These are phyloP conservation scores for Champsocephalus gunnari DNA, from an alignment of 2,797 vertebrate genomes.

Conservation along the genomic window DNA sequence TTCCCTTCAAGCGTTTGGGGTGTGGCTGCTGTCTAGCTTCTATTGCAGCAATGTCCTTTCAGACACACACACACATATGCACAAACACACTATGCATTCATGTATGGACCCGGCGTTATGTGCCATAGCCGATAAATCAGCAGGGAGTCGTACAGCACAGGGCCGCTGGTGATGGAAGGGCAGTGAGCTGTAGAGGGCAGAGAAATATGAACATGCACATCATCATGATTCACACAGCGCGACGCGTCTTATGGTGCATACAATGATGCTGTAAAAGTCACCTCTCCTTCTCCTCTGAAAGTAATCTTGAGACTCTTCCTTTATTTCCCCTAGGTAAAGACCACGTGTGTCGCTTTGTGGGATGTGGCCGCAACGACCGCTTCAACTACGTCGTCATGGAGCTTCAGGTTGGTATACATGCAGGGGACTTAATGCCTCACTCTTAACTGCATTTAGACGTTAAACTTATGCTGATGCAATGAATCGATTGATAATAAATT, in stretches of 20 bases:
- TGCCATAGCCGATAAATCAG: conserved; percentile 46
- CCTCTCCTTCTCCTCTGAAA: background rate
- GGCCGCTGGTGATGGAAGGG: conserved; percentile 3
- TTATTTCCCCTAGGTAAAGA: conserved; percentile 90
- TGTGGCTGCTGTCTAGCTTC: conserved; percentile 48
- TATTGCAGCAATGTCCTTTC: conserved; percentile 50
- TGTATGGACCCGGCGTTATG: conserved; percentile 12
- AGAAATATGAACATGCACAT: conserved; percentile 6
- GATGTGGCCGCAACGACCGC: conserved; percentile 97
- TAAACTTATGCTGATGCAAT: too few relatives aligned
- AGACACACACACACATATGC: conserved; percentile 27
- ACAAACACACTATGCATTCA: conserved; percentile 12
- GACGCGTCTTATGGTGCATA: background rate
- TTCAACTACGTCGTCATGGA: conserved; percentile 99
- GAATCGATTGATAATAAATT: too few relatives aligned
- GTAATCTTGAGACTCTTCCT: conserved; percentile 3
- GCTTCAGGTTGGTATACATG: conserved; percentile 89
- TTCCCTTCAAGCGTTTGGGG: conserved; percentile 35
- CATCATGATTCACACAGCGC: conserved; percentile 30
- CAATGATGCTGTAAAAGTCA: conserved; percentile 4
- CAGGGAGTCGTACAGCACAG: conserved; percentile 9
- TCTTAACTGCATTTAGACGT: too few relatives aligned
- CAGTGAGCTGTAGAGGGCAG: conserved; percentile 1
- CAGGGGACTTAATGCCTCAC: background rate
- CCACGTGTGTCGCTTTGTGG: conserved; percentile 97